Conservation (phyloP, 2,797 vertebrate genomes). For the Scyliorhinus canicula region DNA sequence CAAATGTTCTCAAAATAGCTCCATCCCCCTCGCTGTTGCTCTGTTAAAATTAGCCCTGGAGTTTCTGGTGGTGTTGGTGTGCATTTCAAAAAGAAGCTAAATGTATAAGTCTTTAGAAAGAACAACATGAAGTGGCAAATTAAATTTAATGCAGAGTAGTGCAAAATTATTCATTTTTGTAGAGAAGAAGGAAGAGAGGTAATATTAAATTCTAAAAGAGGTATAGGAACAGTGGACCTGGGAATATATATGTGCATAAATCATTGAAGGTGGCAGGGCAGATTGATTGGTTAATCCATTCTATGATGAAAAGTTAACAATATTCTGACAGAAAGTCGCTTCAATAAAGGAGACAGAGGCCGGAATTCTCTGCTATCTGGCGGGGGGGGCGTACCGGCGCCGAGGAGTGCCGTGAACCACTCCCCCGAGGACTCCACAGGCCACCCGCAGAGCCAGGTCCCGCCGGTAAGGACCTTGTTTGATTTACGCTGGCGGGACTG, state of each 20-base stretch:
- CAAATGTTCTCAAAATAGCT: not conserved
- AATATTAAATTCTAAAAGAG: not conserved
- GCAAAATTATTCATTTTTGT: not conserved
- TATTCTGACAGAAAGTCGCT: not conserved
- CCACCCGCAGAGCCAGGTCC: too few species aligned
- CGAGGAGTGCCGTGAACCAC: too few species aligned
- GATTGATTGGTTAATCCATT: not conserved
- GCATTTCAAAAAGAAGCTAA: not conserved
- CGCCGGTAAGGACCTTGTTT: too few species aligned
- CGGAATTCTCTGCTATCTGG: too few species aligned
- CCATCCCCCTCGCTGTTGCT: not conserved
- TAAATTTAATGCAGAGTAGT: not conserved
- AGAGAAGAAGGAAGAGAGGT: not conserved
- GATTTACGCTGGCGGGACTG: too few species aligned
- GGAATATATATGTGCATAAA: not conserved
- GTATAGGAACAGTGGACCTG: not conserved
- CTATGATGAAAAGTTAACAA: not conserved
- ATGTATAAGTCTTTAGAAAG: not conserved
- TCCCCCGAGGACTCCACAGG: too few species aligned
- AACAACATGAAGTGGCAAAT: not conserved
- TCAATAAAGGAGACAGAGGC: too few species aligned
- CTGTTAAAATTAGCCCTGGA: not conserved
- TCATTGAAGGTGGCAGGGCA: not conserved
- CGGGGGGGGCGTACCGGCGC: too few species aligned
- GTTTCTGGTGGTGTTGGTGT: not conserved